Conservation (phyloP, 2,797 vertebrate species). For the Smutsia temminckii region DNA sequence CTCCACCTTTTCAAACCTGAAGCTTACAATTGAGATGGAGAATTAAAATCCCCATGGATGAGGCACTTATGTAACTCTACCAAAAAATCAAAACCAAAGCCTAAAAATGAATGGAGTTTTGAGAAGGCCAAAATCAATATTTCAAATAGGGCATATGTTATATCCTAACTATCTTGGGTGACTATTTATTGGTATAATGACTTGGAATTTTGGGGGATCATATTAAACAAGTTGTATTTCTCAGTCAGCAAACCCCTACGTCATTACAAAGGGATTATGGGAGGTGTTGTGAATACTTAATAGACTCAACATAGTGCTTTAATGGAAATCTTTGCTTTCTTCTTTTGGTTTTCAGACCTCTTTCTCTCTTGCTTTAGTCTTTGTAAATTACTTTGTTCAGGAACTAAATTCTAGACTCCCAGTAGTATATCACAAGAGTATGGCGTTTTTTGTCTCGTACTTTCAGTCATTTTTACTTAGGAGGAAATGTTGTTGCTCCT, state of each 20-base stretch:
- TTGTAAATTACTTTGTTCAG: not conserved
- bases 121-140: not conserved
- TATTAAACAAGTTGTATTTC: slow-evolving; percentile 26
- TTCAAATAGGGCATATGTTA: not conserved
- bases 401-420: not conserved
- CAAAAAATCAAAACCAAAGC: not conserved
- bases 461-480: not conserved
- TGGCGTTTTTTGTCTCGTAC: not conserved
- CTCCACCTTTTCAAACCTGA: not conserved
- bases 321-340: slow-evolving; percentile 35
- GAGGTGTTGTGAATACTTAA: not conserved
- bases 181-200: slow-evolving; percentile 6
- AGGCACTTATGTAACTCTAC: not conserved
- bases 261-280: not conserved
- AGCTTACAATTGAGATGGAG: not conserved
- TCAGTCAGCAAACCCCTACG: not conserved
- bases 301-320: not conserved
- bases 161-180: not conserved
- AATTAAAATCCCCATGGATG: not conserved
- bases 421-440: not conserved
- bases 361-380: not conserved
- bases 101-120: not conserved
- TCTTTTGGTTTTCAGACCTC: not conserved
- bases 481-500: not conserved
- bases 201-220: not conserved